phyloP scores from a whole-genome alignment of 2,113 vertebrate genomes.

The Podocnemis expansa region DNA sequence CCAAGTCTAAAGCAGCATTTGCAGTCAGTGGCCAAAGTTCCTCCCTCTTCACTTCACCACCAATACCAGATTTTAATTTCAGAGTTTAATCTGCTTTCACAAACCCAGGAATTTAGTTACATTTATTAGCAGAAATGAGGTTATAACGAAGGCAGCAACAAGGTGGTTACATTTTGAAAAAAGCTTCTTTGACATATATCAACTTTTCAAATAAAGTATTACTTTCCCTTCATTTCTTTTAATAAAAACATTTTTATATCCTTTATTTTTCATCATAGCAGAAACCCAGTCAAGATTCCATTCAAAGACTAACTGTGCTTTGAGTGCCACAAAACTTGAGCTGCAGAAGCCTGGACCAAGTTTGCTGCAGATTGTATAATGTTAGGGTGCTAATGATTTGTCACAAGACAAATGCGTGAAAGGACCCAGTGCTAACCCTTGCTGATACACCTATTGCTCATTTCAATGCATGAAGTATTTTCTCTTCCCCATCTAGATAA shows the following conservation, averaged over 20 bases:
- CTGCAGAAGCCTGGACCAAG: conserved; percentile 31
- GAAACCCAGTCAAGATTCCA: neutral
- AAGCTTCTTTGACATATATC: neutral
- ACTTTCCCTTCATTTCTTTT: neutral
- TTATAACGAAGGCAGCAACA: neutral
- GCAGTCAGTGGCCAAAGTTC: neutral
- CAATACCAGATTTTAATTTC: neutral
- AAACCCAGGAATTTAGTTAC: neutral
- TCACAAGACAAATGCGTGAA: neutral
- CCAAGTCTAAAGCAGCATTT: conserved; percentile 7
- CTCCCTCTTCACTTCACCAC: neutral
- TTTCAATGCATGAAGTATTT: conserved; percentile 13
- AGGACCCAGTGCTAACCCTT: neutral
- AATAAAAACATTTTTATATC: neutral
- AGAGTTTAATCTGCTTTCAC: neutral
- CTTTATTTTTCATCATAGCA: neutral
- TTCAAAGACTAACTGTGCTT: neutral
- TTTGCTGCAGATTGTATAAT: conserved; percentile 32
- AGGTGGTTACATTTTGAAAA: conserved; percentile 17
- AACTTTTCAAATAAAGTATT: neutral
- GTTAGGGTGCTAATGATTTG: neutral
- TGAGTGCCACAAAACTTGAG: conserved; percentile 34
- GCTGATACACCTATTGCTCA: neutral
- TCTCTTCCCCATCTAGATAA: neutral
- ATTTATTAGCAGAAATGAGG: neutral